Evolutionary conservation across 2,888 invertebrate genomes (phyloP).

Genomic region (Hoplodrina ambigua): DNA sequence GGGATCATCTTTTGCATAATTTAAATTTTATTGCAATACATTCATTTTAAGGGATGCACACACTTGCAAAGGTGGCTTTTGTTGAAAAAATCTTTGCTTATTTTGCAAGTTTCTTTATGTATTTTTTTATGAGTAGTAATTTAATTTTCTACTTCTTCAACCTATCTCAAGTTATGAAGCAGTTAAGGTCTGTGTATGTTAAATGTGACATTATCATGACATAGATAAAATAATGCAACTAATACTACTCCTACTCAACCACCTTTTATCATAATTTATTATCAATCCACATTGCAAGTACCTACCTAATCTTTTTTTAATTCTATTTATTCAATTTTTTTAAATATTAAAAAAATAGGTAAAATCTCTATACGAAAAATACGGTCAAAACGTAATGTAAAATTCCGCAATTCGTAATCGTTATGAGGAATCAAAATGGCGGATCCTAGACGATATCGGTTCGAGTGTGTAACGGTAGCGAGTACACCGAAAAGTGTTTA

Average conservation of each 20-base stretch:
- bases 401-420: constrained; percentile 46
- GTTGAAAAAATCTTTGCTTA: not conserved
- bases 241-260: constrained; percentile 10
- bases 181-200: constrained; percentile 1
- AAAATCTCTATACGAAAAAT: not conserved
- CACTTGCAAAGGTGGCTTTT: not conserved
- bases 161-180: too few species aligned
- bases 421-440: constrained; percentile 71
- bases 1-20: constrained; percentile 3
- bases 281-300: not conserved
- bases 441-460: constrained; percentile 67
- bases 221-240: constrained; percentile 14
- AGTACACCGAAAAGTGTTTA: constrained; percentile 58
- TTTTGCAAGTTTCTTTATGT: not conserved
- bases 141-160: not conserved
- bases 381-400: constrained; percentile 15
- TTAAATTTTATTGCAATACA: not conserved
- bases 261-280: constrained; percentile 8
- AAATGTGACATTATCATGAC: constrained; percentile 14
- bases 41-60: not conserved
- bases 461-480: constrained; percentile 62
- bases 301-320: not conserved
- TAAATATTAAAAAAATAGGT: not conserved
- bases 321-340: too few species aligned
- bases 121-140: constrained; percentile 6